These are phyloP conservation scores for Eurytoma adleriae DNA, from an alignment of 2,888 invertebrate genomes.

Conservation along the genomic window DNA sequence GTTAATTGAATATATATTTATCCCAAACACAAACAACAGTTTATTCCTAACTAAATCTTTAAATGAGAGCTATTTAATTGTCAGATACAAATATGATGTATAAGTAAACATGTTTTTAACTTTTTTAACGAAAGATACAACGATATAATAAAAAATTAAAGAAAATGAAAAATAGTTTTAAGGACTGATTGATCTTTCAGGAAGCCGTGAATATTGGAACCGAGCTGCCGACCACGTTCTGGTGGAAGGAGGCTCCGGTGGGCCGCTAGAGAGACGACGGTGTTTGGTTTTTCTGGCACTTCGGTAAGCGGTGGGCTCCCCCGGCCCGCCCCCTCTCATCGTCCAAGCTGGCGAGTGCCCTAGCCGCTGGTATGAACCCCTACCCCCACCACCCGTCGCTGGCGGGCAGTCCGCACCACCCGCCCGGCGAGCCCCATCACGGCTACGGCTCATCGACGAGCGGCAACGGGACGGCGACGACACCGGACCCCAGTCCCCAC, in stretches of 20 bases:
- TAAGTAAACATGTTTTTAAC: too few relatives aligned
- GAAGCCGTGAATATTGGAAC: not conserved
- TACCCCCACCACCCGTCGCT: conserved; percentile 78
- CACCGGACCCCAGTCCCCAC: conserved; percentile 75
- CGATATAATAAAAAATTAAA: too few relatives aligned
- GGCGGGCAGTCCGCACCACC: conserved; percentile 76
- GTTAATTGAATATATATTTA: too few relatives aligned
- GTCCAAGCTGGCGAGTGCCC: conserved; percentile 91
- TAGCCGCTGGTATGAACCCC: conserved; percentile 92
- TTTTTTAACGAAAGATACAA: too few relatives aligned
- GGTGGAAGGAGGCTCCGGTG: conserved; percentile 54
- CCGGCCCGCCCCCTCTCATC: conserved; percentile 78
- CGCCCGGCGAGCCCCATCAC: conserved; percentile 73
- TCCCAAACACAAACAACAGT: too few relatives aligned
- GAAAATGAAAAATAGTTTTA: too few relatives aligned
- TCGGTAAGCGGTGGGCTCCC: conserved; percentile 71
- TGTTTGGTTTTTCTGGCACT: conserved; percentile 55
- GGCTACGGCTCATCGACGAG: conserved; percentile 73
- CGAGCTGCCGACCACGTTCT: conserved; percentile 49
- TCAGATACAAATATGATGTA: too few relatives aligned
- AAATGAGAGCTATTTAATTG: too few relatives aligned
- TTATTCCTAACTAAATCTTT: too few relatives aligned
- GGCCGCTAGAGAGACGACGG: not conserved
- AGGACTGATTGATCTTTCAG: not conserved
- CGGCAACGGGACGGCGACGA: conserved; percentile 69